A percentile compares a stretch with the other conserved stretches of the same genome.
phyloP scores from a whole-genome alignment of 2,888 invertebrate species.

The Tinea semifulvella region DNA sequence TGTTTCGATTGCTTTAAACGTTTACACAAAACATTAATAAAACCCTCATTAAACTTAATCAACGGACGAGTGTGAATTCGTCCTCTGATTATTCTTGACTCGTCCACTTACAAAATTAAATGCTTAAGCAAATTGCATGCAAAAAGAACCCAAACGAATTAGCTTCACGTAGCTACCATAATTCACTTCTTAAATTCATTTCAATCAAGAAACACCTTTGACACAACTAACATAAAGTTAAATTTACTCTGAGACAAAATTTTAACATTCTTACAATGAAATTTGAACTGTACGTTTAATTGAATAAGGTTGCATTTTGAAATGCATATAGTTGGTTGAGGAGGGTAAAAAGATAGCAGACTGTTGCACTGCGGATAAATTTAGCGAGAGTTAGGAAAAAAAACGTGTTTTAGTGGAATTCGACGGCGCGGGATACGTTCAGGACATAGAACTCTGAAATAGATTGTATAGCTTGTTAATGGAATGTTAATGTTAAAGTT shows the following conservation, averaged over 20 bases:
- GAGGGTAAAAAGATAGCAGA: conserved; percentile 21
- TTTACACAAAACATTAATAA: too few relatives aligned
- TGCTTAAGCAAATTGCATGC: conserved; percentile 33
- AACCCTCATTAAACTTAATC: conserved; percentile 1
- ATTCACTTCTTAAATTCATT: conserved; percentile 5
- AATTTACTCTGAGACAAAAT: background rate
- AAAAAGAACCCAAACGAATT: conserved; percentile 10
- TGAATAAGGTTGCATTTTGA: background rate
- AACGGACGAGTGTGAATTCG: conserved; percentile 7
- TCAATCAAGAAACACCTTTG: background rate
- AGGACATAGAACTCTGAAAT: too few relatives aligned
- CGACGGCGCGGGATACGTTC: too few relatives aligned
- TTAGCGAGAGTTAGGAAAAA: conserved; percentile 43
- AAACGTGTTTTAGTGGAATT: conserved; percentile 22
- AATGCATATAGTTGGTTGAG: conserved; percentile 13
- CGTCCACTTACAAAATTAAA: conserved; percentile 29
- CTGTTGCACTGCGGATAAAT: conserved; percentile 39
- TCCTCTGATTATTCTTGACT: conserved; percentile 5
- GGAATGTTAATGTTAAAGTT: too few relatives aligned
- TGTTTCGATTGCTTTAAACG: too few relatives aligned
- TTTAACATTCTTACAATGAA: background rate
- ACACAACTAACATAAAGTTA: background rate
- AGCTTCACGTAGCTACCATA: conserved; percentile 10
- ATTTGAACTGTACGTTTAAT: background rate
- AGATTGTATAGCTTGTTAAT: too few relatives aligned